A percentile compares a stretch with the other conserved stretches of the same genome.
Conservation (phyloP, 2,797 vertebrate genomes). For the Numenius phaeopus region DNA sequence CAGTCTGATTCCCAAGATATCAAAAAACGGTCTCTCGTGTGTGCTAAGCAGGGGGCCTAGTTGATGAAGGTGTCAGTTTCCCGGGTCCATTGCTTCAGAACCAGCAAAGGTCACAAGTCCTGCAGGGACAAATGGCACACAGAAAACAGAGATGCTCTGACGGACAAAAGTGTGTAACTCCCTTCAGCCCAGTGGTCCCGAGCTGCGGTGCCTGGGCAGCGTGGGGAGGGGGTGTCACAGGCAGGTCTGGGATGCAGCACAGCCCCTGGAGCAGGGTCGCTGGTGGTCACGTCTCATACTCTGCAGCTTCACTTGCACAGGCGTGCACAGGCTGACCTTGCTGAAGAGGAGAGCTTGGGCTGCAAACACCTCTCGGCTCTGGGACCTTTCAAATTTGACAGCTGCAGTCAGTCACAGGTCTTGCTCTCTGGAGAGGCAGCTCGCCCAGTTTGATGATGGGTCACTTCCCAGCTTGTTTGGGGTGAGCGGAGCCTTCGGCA, state of each 20-base stretch:
- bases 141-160: background rate
- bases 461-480: background rate
- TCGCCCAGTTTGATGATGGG: background rate
- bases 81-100: background rate
- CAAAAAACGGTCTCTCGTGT: background rate
- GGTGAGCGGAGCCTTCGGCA: background rate
- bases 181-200: background rate
- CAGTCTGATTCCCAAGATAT: background rate
- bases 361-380: background rate
- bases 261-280: accelerated
- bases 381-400: background rate
- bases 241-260: background rate
- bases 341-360: background rate
- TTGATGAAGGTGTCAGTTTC: background rate
- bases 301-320: background rate
- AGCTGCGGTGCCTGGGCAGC: accelerated
- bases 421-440: background rate
- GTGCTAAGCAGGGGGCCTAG: background rate
- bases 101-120: background rate
- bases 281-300: accelerated
- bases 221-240: accelerated
- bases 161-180: background rate
- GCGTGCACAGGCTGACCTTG: accelerated
- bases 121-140: background rate
- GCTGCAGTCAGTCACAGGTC: background rate